Percentiles rank a stretch among this genome's conserved stretches.
Evolutionary conservation across 2,888 invertebrate genomes (phyloP).

Genomic region (Mamestra brassicae): DNA sequence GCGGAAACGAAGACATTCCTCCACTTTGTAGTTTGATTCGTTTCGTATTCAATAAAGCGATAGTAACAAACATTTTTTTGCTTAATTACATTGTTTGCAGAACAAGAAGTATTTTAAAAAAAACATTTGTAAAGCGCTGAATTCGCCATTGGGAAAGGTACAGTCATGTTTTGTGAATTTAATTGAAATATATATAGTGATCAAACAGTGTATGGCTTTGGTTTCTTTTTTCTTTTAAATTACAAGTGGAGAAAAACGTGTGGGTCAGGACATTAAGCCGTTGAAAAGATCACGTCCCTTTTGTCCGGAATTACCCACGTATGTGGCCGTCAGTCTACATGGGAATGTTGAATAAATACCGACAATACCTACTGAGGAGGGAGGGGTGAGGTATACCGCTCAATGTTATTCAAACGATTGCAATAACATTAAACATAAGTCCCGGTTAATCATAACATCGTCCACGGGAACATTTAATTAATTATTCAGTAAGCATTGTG

Average conservation of each 20-base stretch:
- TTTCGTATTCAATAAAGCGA: conserved; percentile 60
- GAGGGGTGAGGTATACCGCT: conserved; percentile 19
- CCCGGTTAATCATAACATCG: conserved; percentile 43
- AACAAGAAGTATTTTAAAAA: conserved; percentile 22
- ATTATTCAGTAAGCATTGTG: conserved; percentile 29
- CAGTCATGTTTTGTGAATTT: conserved; percentile 29
- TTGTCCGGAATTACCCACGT: conserved; percentile 44
- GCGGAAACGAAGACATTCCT: conserved; percentile 62
- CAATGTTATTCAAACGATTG: conserved; percentile 48
- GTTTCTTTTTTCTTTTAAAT: conserved; percentile 40
- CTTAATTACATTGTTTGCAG: conserved; percentile 37
- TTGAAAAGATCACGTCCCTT: conserved; percentile 44
- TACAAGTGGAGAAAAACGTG: conserved; percentile 36
- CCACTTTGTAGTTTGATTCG: conserved; percentile 63
- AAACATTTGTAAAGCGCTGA: conserved; percentile 14
- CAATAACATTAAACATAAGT: conserved; percentile 56
- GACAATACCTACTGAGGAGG: conserved; percentile 14
- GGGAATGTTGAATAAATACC: conserved; percentile 46
- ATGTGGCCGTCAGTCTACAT: conserved; percentile 30
- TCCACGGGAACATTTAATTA: conserved; percentile 7
- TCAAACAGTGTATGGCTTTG: conserved; percentile 36
- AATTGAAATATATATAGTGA: conserved; percentile 51
- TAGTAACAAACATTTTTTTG: conserved; percentile 33
- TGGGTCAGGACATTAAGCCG: conserved; percentile 37
- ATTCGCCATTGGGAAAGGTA: conserved; percentile 8